phyloP scores from a whole-genome alignment of 2,113 vertebrate species.

The Siniperca knerii region DNA sequence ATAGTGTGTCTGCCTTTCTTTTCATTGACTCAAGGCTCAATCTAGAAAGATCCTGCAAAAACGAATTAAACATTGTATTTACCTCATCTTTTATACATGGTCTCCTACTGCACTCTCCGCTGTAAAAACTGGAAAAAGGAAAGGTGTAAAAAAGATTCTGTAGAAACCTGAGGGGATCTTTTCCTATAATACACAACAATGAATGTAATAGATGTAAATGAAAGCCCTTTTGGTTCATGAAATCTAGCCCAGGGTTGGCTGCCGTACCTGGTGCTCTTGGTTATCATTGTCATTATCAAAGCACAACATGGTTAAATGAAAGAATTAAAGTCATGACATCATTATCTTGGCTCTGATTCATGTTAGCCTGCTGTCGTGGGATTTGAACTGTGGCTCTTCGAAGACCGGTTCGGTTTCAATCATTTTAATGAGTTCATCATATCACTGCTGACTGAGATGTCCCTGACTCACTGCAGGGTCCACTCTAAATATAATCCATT shows the following conservation, averaged over 20 bases:
- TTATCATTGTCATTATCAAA: conserved; percentile 72
- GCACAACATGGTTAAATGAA: conserved; percentile 67
- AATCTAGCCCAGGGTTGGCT: conserved; percentile 45
- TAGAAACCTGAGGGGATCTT: conserved; percentile 28
- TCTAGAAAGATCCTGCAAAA: conserved; percentile 4
- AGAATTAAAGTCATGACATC: conserved; percentile 70
- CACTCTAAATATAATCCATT: conserved; percentile 72
- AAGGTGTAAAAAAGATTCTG: not conserved
- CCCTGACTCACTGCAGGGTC: conserved; percentile 65
- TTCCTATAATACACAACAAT: conserved; percentile 46
- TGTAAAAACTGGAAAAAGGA: conserved; percentile 5
- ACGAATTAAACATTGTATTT: conserved; percentile 33
- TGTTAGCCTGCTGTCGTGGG: conserved; percentile 59
- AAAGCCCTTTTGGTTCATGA: conserved; percentile 50
- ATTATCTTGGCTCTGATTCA: conserved; percentile 66
- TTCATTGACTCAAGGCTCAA: conserved; percentile 5
- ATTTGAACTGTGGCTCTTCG: conserved; percentile 72
- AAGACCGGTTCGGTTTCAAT: conserved; percentile 76
- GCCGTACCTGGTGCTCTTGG: conserved; percentile 45
- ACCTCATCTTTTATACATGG: conserved; percentile 2
- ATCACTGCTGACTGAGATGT: conserved; percentile 69
- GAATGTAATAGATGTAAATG: conserved; percentile 53
- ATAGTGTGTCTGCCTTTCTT: conserved; percentile 1
- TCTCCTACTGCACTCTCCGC: not conserved
- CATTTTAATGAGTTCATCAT: conserved; percentile 79